Percentiles rank a stretch among this genome's conserved stretches.
phyloP scores from a whole-genome alignment of 2,888 invertebrate species.

The Apamea sordens region DNA sequence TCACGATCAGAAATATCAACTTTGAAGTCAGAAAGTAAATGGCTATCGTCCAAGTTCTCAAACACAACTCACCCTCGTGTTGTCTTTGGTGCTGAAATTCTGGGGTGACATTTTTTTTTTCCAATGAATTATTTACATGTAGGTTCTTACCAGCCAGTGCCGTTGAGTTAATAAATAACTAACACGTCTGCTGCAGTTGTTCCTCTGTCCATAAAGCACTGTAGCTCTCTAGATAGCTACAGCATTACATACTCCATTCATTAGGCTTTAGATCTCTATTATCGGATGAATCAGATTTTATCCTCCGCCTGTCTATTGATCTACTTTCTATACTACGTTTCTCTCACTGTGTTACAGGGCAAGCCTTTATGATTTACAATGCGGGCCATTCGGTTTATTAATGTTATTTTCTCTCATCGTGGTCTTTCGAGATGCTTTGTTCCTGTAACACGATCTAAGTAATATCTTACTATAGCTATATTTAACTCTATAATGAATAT shows the following conservation, averaged over 20 bases:
- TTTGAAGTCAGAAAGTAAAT: neutral
- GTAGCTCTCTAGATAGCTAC: slow-evolving; percentile 1
- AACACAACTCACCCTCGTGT: neutral
- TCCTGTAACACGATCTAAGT: neutral
- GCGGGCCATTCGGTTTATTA: neutral
- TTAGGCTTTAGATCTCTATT: slow-evolving; percentile 24
- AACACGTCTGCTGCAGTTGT: slow-evolving; percentile 25
- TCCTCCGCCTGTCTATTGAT: slow-evolving; percentile 12
- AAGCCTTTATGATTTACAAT: slow-evolving; percentile 21
- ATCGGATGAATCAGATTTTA: slow-evolving; percentile 28
- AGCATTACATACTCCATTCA: slow-evolving; percentile 26
- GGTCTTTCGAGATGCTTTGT: neutral
- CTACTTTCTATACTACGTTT: slow-evolving; percentile 6
- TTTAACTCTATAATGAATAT: too few species aligned
- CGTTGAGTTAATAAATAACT: slow-evolving; percentile 44
- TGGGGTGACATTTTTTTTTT: too few species aligned
- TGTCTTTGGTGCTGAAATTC: neutral
- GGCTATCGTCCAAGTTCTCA: neutral
- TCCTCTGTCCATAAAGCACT: neutral
- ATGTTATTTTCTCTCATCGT: neutral
- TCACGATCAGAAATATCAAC: neutral
- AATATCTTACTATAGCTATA: too few species aligned
- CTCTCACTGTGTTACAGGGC: slow-evolving; percentile 4
- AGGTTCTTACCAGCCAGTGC: neutral
- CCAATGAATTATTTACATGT: too few species aligned